phyloP scores from a whole-genome alignment of 2,888 invertebrate species.

The Ectemnius continuus region DNA sequence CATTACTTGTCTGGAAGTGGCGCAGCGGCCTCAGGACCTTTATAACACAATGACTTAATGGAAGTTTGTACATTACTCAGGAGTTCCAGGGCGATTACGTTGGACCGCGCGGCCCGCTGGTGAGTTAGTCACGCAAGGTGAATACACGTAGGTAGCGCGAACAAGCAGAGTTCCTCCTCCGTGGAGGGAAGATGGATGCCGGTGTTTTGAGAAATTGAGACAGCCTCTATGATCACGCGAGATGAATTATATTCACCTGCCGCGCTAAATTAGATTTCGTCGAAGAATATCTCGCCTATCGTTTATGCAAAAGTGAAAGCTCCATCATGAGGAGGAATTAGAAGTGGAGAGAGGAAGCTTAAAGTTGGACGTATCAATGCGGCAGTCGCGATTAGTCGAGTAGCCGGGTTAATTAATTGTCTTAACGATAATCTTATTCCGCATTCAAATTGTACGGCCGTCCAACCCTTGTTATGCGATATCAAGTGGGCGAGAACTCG shows the following conservation, averaged over 20 bases:
- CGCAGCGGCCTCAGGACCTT: conserved; percentile 36
- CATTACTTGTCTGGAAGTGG: conserved; percentile 34
- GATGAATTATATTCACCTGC: conserved; percentile 48
- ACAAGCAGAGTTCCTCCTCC: conserved; percentile 35
- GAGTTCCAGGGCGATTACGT: conserved; percentile 57
- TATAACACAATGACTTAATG: conserved; percentile 64
- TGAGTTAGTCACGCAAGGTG: conserved; percentile 63
- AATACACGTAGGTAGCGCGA: conserved; percentile 50
- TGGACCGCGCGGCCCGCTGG: conserved; percentile 44
- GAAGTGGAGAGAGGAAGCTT: conserved; percentile 5
- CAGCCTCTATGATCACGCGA: conserved; percentile 56
- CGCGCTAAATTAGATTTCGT: conserved; percentile 52
- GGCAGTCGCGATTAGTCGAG: conserved; percentile 50
- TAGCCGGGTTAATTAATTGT: conserved; percentile 58
- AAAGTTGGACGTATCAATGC: conserved; percentile 22
- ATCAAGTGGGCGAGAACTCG: conserved; percentile 64
- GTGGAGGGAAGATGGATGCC: conserved; percentile 57
- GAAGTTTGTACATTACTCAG: conserved; percentile 62
- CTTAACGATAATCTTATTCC: conserved; percentile 63
- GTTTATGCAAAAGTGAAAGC: not conserved
- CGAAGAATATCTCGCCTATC: conserved; percentile 16
- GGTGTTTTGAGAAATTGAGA: conserved; percentile 63
- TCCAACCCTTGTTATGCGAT: conserved; percentile 62
- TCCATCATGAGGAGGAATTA: not conserved
- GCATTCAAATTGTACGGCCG: conserved; percentile 63